These are phyloP conservation scores for Zoroaster sp. DNA, from an alignment of 53 echinoderm and acorn worm genomes.

Conservation along the genomic window DNA sequence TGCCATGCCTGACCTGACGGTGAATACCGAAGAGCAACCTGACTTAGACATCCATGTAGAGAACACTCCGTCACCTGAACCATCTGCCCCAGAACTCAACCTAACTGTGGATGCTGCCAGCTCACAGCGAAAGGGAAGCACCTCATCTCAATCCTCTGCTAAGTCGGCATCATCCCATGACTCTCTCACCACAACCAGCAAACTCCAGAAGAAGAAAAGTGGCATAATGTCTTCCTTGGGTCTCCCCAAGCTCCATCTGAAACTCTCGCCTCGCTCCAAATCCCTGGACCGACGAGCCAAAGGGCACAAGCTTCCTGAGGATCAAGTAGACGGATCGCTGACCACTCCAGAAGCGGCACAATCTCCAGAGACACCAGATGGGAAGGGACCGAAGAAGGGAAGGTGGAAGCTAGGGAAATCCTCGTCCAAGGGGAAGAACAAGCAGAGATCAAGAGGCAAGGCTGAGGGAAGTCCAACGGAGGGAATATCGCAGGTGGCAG, in stretches of 20 bases:
- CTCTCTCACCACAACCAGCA: constrained; percentile 31
- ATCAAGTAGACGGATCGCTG: neutral
- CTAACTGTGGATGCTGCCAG: neutral
- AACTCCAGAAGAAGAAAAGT: constrained; percentile 68
- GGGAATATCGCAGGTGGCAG: neutral
- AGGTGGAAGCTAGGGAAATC: constrained; percentile 3
- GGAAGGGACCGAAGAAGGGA: constrained; percentile 20
- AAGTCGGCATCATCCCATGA: constrained; percentile 12
- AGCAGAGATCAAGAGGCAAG: neutral
- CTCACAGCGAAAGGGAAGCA: constrained; percentile 21
- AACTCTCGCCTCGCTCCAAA: constrained; percentile 57
- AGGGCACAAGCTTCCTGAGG: neutral
- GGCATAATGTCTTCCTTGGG: constrained; percentile 62
- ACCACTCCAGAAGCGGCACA: neutral
- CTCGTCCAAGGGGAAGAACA: neutral
- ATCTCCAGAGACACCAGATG: neutral
- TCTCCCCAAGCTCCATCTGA: constrained; percentile 61
- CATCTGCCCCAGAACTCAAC: neutral
- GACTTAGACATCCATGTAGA: neutral
- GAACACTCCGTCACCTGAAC: neutral
- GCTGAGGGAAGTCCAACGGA: neutral
- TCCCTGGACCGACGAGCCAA: neutral
- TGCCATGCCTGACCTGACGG: constrained; percentile 21
- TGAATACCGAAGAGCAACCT: neutral
- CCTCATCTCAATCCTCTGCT: constrained; percentile 12